Base-by-base conservation (phyloP, 23 tunicate genomes). In the Corella eumyota region DNA sequence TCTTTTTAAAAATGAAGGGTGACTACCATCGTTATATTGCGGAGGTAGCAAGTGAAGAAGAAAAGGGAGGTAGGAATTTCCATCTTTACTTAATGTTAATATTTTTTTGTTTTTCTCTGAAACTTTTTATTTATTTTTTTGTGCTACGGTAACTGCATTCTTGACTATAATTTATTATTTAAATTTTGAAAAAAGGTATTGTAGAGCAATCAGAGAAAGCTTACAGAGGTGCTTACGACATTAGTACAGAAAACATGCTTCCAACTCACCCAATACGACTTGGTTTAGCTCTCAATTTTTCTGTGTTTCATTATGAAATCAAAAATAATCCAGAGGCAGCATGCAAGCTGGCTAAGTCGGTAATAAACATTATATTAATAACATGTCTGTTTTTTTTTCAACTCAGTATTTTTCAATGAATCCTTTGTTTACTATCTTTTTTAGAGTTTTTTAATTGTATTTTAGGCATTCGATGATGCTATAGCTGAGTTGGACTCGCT, bases 391-490 rank as follows among this genome's bases (percentile, higher is more conserved):
- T 9, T 15, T 15, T 40, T 11, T 40, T 40, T 11, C 48, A 17
- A 6, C 17, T 6, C 7, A 7, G 17, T 52, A 13, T 17, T 11
- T 11, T 6, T 19, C 23, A 52, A 4, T 27, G 28, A 5, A 19
- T 34, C 36, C 6, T 58, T 58, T 58, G 21, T 27, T 7, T 7
- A 22, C 15, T 5, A 6, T 25, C 7, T 58, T 7, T 25, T 58
- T 23, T 6, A 19, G 28, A 26, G 36, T 27, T 27, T 40, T 40
- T 40, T 40, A 9, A 40, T 40, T 40, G 11, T 40, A 9, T 40
- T n/a, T n/a, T n/a, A 68, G 34, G 90, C 97, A 6, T 90, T 90
- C 37, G 97, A 90, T 68, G 70, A 74, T 3, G 97, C 97, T 24
- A 90, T 90, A 20, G 73, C 78, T 3, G 78, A 80, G 50, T 61